These are phyloP conservation scores for Clarias macrocephalus DNA, from an alignment of 2,113 vertebrate species.

Conservation along the genomic window DNA sequence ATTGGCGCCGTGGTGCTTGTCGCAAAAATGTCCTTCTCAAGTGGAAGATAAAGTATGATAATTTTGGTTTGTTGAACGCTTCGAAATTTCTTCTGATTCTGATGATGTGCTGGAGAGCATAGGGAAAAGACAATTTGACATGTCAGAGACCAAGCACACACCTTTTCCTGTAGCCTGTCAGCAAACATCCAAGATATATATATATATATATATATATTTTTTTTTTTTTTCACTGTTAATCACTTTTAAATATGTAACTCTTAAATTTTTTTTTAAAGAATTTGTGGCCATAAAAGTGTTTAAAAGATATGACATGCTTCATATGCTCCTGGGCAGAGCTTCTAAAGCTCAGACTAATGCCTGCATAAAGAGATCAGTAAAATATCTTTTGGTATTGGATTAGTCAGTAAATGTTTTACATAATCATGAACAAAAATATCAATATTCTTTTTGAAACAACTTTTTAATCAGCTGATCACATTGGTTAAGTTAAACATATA, in stretches of 20 bases:
- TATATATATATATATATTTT: too few relatives aligned
- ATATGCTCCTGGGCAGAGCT: neutral
- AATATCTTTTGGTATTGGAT: neutral
- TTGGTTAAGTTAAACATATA: neutral
- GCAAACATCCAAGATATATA: neutral
- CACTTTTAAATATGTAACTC: neutral
- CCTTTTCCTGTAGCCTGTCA: neutral
- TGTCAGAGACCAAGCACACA: neutral
- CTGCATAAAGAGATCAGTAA: neutral
- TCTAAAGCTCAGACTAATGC: neutral
- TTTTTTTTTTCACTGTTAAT: neutral
- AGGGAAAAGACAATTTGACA: too few relatives aligned
- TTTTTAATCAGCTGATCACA: neutral
- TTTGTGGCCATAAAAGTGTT: neutral
- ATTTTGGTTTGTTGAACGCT: neutral
- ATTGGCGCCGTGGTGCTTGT: constrained; percentile 70
- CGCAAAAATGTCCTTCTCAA: constrained; percentile 63
- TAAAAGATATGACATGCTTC: neutral
- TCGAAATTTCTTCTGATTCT: neutral
- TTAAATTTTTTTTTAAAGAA: too few relatives aligned
- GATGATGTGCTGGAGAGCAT: neutral
- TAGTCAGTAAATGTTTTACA: neutral
- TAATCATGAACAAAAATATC: neutral
- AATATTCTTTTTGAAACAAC: too few relatives aligned
- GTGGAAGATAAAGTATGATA: constrained; percentile 75